phyloP scores from a whole-genome alignment of 2,797 vertebrate genomes.

The Brotula barbata region DNA sequence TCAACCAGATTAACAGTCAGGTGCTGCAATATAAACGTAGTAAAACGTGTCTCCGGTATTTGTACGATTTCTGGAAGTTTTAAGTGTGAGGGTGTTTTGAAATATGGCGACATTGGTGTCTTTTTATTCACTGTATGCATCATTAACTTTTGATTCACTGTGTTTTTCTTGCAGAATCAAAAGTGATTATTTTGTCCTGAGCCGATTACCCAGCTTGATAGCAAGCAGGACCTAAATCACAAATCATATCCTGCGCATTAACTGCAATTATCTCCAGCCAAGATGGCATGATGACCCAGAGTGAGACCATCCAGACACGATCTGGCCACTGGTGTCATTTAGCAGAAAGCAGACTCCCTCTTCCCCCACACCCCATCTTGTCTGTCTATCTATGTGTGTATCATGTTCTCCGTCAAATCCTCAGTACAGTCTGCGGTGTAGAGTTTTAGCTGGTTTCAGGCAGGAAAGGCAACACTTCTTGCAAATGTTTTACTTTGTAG shows the following conservation, averaged over 20 bases:
- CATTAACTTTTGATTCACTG: conserved; percentile 13
- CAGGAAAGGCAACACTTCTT: conserved; percentile 12
- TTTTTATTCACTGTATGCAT: conserved; percentile 15
- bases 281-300: conserved; percentile 23
- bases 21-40: conserved; percentile 44
- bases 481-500: conserved; percentile 51
- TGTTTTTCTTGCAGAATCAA: neutral
- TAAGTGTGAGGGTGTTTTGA: neutral
- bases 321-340: conserved; percentile 30
- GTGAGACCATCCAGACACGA: conserved; percentile 43
- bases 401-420: conserved; percentile 2
- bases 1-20: conserved; percentile 38
- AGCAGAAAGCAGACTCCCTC: conserved; percentile 19
- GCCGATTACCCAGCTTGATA: conserved; percentile 27
- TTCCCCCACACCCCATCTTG: neutral
- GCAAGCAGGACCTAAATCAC: conserved; percentile 15
- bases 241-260: conserved; percentile 28
- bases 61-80: conserved; percentile 5
- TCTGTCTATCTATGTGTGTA: too few species aligned
- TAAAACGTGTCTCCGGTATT: conserved; percentile 16
- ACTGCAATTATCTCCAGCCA: conserved; percentile 1
- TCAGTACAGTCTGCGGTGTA: neutral
- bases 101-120: neutral
- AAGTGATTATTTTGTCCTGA: conserved; percentile 11
- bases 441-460: conserved; percentile 27